phyloP scores from a whole-genome alignment of 2,888 invertebrate genomes.

The Galerucella nymphaeae region DNA sequence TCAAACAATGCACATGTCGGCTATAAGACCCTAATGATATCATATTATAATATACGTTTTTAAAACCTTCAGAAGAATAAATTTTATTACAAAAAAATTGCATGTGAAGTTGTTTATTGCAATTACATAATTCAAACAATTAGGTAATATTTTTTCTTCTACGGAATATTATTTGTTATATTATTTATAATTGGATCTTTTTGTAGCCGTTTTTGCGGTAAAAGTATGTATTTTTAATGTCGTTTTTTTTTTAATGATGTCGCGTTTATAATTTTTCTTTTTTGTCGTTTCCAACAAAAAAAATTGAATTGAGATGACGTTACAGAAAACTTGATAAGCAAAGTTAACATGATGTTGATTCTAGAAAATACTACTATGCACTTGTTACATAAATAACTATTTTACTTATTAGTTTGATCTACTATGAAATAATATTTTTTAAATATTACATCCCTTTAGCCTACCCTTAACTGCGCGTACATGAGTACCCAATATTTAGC shows the following conservation, averaged over 20 bases:
- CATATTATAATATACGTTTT: background rate
- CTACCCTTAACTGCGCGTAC: background rate
- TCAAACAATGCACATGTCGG: background rate
- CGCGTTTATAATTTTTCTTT: too few species aligned
- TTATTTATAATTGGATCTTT: background rate
- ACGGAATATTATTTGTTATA: background rate
- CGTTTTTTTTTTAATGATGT: too few species aligned
- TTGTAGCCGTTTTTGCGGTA: background rate
- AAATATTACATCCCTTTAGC: background rate
- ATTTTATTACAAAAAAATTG: background rate
- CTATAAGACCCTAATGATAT: background rate
- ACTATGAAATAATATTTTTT: background rate
- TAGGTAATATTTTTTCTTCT: background rate
- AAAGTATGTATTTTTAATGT: too few species aligned
- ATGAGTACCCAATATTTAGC: background rate
- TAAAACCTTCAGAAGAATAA: background rate
- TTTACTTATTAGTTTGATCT: background rate
- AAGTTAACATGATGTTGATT: too few species aligned
- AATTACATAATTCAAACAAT: conserved; percentile 4
- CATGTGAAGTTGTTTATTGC: background rate
- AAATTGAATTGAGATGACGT: too few species aligned
- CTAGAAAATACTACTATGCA: too few species aligned
- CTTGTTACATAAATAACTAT: too few species aligned
- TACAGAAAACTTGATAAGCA: too few species aligned
- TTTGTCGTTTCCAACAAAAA: too few species aligned